These are phyloP conservation scores for Epistrophe eligans DNA, from an alignment of 2,888 invertebrate species.

Conservation along the genomic window DNA sequence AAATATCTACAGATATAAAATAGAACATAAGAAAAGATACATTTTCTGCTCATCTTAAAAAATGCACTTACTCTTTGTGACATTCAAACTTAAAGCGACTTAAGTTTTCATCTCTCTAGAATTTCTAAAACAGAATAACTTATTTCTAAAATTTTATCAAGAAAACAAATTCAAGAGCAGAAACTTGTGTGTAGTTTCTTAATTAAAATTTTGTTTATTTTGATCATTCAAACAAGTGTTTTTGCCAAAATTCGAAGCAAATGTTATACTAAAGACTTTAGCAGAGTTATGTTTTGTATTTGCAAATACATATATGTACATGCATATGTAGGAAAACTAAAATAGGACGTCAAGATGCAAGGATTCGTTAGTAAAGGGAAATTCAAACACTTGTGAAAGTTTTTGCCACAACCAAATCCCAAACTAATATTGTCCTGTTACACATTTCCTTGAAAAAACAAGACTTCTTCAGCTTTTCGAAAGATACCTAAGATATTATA, in stretches of 20 bases:
- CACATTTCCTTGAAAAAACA: background rate
- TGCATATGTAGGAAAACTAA: background rate
- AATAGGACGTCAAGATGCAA: background rate
- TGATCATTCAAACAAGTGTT: conserved; percentile 21
- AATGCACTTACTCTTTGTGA: no score
- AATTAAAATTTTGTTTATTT: conserved; percentile 15
- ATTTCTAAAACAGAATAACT: background rate
- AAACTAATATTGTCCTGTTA: background rate
- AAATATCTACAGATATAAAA: no score
- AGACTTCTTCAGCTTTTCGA: background rate
- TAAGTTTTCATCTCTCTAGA: background rate
- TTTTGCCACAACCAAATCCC: background rate
- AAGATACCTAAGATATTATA: background rate
- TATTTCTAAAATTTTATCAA: background rate
- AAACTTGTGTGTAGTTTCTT: conserved; percentile 6
- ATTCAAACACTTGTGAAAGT: background rate
- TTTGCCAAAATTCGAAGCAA: background rate
- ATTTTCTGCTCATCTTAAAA: no score
- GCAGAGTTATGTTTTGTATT: background rate
- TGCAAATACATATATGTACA: background rate
- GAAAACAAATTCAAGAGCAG: background rate
- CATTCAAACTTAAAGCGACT: background rate
- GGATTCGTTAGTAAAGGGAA: conserved; percentile 5
- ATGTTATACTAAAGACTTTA: background rate
- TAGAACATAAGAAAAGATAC: no score